These are phyloP conservation scores for Cenopis cana DNA, from an alignment of 2,888 invertebrate species.

Conservation along the genomic window DNA sequence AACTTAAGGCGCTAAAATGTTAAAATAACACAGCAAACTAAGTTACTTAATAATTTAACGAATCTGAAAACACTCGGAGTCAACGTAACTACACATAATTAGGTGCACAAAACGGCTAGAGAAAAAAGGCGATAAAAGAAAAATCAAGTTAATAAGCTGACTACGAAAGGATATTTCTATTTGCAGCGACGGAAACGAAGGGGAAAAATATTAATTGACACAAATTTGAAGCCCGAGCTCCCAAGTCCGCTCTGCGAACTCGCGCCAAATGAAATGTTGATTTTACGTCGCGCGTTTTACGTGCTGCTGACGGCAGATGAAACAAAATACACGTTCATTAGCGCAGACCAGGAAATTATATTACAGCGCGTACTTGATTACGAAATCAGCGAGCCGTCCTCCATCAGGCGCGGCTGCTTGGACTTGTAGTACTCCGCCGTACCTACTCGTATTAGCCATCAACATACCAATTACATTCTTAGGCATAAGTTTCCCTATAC, in stretches of 20 bases:
- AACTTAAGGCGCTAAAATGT: neutral
- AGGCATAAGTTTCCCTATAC: constrained; percentile 40
- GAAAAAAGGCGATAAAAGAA: constrained; percentile 28
- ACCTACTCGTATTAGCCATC: constrained; percentile 24
- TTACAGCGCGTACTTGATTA: constrained; percentile 77
- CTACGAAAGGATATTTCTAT: constrained; percentile 50
- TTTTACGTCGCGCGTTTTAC: constrained; percentile 71
- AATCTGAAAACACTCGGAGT: neutral
- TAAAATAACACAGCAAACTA: neutral
- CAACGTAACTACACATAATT: constrained; percentile 19
- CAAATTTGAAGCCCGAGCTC: constrained; percentile 65
- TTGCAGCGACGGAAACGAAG: constrained; percentile 53
- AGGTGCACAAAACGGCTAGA: constrained; percentile 10
- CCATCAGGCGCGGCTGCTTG: constrained; percentile 52
- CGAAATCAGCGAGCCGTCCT: constrained; percentile 65
- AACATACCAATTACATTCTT: constrained; percentile 37
- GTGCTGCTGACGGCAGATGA: constrained; percentile 72
- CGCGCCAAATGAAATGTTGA: constrained; percentile 74
- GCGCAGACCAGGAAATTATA: constrained; percentile 76
- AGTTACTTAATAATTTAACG: neutral
- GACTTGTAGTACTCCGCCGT: constrained; percentile 25
- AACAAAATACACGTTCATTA: constrained; percentile 83
- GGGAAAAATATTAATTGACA: constrained; percentile 70
- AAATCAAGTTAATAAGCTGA: constrained; percentile 38
- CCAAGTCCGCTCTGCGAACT: constrained; percentile 55